Base-by-base conservation (phyloP, 2,797 vertebrate species). In the Tympanoctomys barrerae region DNA sequence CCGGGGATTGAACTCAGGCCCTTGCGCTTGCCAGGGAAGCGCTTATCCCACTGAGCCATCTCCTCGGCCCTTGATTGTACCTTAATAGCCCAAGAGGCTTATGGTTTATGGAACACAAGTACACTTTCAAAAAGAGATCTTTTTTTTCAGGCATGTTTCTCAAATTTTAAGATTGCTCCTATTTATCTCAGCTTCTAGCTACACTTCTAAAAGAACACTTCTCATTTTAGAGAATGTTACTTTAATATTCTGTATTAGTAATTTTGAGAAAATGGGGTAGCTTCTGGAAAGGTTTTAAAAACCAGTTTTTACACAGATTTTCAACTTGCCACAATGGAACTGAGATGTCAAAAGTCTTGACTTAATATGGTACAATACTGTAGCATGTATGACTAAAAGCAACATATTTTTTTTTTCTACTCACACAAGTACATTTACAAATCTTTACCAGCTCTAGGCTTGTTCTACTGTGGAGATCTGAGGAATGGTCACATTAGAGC, bases 121-220 rank as follows among this genome's bases (percentile, higher is more conserved):
- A 82, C 62, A 93, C 22, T 85, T 66, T 79, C 79, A 49, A 42
- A 88, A 46, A 94, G 7, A 90, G 57, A 71, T 36, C 12, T 61
- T 49, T 96, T 54, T 96, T 78, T 92, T 96, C 66, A 93, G 66
- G 46, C 21, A 86, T 94, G 62, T 64, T 91, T 96, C 62, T 90
- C 26, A 95, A 86, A 70, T 95, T 94, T 83, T 52, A 21, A 90
- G 70, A 79, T 2, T 84, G 28, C 80, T 91, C 82, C 90, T 57
- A 90, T 62, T 93, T 88, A 95, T 87, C 31, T 80, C 59, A 86
- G 31, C 46, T 94, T 96, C 31, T 19, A 73, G 71, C 12, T 49
- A 92, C 66, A 9, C 75, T 83, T 84, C 87, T 93, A 71, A 93
- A 85, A 79, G 52, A 22, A 88, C 7, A 95, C 9, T 54, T 6